A percentile compares a stretch with the other conserved stretches of the same genome.
phyloP scores from a whole-genome alignment of 2,797 vertebrate genomes.

The Octomys mimax region DNA sequence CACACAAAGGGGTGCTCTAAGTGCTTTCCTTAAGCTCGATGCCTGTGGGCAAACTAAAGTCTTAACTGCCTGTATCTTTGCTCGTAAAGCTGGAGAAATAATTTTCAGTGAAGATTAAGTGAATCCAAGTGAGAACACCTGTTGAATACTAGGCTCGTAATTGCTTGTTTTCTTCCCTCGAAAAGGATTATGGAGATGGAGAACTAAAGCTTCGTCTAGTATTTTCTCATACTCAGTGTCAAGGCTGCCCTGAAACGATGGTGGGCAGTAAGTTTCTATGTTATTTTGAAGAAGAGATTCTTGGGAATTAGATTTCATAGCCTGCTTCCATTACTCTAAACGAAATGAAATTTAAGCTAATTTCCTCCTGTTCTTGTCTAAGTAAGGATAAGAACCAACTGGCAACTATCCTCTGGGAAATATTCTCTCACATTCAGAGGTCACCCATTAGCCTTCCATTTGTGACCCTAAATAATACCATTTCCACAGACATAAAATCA shows the following conservation, averaged over 20 bases:
- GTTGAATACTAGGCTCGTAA: constrained; percentile 58
- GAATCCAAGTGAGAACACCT: constrained; percentile 76
- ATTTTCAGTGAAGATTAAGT: constrained; percentile 68
- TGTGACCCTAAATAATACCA: constrained; percentile 48
- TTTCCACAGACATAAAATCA: constrained; percentile 47
- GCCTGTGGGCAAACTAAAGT: not conserved
- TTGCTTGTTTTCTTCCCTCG: constrained; percentile 67
- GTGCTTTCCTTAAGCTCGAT: constrained; percentile 37
- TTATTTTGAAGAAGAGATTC: constrained; percentile 73
- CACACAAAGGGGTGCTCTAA: not conserved
- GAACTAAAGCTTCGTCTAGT: constrained; percentile 47
- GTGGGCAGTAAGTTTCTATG: constrained; percentile 55
- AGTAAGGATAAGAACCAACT: constrained; percentile 80
- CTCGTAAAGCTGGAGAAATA: constrained; percentile 55
- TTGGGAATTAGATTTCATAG: constrained; percentile 81
- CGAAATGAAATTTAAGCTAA: constrained; percentile 79
- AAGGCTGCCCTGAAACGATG: not conserved
- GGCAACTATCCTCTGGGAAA: constrained; percentile 73
- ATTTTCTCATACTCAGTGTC: constrained; percentile 70
- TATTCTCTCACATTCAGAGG: constrained; percentile 65
- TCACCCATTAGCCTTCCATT: constrained; percentile 44
- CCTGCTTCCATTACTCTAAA: constrained; percentile 72
- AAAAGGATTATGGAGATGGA: constrained; percentile 71
- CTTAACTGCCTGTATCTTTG: constrained; percentile 26
- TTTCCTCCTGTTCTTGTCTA: constrained; percentile 76